A percentile compares a stretch with the other conserved stretches of the same genome.
These are phyloP conservation scores for Monochamus alternatus DNA, from an alignment of 2,888 invertebrate genomes.

Conservation along the genomic window DNA sequence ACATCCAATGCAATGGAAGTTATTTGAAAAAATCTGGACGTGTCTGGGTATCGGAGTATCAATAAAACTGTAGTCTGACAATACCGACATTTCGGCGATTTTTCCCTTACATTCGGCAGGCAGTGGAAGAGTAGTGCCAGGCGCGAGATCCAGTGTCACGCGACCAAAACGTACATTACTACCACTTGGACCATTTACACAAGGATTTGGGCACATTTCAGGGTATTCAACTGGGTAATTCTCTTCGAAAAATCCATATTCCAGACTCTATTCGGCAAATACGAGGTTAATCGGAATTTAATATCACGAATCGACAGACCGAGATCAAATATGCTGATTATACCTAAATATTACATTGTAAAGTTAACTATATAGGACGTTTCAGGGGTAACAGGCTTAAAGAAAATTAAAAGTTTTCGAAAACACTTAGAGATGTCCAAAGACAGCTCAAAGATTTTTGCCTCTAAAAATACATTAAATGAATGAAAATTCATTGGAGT, in stretches of 20 bases:
- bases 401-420: too few species aligned
- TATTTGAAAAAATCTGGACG: too few species aligned
- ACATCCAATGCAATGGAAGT: too few species aligned
- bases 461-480: too few species aligned
- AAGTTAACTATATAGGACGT: too few species aligned
- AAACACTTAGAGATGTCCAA: too few species aligned
- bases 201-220: slow-evolving; percentile 16
- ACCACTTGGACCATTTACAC: slow-evolving; percentile 24
- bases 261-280: neutral
- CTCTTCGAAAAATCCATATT: slow-evolving; percentile 22
- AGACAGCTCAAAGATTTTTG: too few species aligned
- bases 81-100: slow-evolving; percentile 45
- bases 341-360: too few species aligned
- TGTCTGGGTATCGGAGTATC: slow-evolving; percentile 34
- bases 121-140: slow-evolving; percentile 56
- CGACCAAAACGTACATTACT: slow-evolving; percentile 44
- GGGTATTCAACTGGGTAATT: slow-evolving; percentile 28
- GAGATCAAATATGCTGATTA: too few species aligned
- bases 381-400: too few species aligned
- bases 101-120: slow-evolving; percentile 42
- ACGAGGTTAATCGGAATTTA: neutral
- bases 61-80: slow-evolving; percentile 57
- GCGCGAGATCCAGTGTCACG: slow-evolving; percentile 57
- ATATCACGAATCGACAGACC: too few species aligned
- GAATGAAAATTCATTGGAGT: too few species aligned